phyloP scores from a whole-genome alignment of 2,797 vertebrate genomes.

The Tapera naevia region DNA sequence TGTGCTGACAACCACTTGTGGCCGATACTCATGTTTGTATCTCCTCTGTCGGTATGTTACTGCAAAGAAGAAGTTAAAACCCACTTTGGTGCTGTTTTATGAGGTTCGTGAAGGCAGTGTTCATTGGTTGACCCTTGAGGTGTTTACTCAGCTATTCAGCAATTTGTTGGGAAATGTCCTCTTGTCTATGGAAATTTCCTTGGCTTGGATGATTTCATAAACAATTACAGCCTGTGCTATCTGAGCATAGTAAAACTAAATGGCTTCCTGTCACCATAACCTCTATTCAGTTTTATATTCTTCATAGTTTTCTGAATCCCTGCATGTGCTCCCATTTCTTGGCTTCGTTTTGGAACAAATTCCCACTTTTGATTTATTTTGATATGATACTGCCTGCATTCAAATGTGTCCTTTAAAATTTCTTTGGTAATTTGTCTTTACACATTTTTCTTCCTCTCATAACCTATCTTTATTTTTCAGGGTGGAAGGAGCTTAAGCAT shows the following conservation, averaged over 20 bases:
- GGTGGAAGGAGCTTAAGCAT: neutral
- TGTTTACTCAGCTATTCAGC: neutral
- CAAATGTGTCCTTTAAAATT: neutral
- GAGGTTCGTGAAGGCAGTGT: neutral
- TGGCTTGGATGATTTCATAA: neutral
- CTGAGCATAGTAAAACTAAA: slow-evolving; percentile 32
- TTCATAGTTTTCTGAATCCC: neutral
- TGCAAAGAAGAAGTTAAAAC: neutral
- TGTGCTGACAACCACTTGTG: neutral
- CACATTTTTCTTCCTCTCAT: neutral
- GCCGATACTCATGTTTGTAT: neutral
- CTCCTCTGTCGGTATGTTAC: neutral
- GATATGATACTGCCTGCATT: neutral
- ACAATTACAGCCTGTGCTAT: slow-evolving; percentile 16
- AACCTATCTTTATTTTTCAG: neutral
- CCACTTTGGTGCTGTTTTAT: neutral
- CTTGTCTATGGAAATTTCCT: slow-evolving; percentile 36
- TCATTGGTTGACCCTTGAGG: neutral
- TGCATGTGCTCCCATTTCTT: neutral
- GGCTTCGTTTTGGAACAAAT: neutral
- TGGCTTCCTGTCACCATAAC: neutral
- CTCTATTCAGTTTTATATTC: neutral
- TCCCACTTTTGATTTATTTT: neutral
- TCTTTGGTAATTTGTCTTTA: neutral
- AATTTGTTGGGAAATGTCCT: neutral